Evolutionary conservation across 2,113 vertebrate species (phyloP).

Genomic region (Bos taurus): DNA sequence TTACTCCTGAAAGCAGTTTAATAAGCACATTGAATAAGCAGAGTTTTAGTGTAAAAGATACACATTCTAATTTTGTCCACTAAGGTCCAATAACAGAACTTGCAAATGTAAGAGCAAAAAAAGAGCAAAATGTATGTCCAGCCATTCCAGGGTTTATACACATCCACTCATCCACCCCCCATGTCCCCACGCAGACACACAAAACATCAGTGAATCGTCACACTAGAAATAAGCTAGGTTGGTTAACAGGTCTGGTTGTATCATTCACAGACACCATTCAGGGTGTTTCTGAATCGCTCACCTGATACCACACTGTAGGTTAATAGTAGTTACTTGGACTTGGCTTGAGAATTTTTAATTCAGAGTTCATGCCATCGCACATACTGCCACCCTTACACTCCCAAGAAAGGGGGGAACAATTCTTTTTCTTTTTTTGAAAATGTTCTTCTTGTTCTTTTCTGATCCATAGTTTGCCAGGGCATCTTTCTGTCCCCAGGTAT

Average conservation of each 20-base stretch:
- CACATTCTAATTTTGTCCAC: neutral
- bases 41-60: conserved; percentile 2
- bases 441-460: neutral
- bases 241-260: neutral
- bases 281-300: neutral
- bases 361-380: neutral
- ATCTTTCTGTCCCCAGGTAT: neutral
- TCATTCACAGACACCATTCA: neutral
- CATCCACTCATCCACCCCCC: neutral
- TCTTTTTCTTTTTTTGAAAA: neutral
- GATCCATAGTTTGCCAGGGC: neutral
- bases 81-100: neutral
- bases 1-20: neutral
- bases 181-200: neutral
- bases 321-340: neutral
- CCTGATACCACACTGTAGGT: neutral
- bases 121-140: neutral
- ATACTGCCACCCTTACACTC: neutral
- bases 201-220: neutral
- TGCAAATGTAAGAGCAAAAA: neutral
- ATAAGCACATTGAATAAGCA: neutral
- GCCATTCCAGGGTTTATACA: neutral
- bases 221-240: neutral
- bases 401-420: neutral
- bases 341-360: neutral